phyloP scores from a whole-genome alignment of 2,888 invertebrate species.

The Pterostichus niger region DNA sequence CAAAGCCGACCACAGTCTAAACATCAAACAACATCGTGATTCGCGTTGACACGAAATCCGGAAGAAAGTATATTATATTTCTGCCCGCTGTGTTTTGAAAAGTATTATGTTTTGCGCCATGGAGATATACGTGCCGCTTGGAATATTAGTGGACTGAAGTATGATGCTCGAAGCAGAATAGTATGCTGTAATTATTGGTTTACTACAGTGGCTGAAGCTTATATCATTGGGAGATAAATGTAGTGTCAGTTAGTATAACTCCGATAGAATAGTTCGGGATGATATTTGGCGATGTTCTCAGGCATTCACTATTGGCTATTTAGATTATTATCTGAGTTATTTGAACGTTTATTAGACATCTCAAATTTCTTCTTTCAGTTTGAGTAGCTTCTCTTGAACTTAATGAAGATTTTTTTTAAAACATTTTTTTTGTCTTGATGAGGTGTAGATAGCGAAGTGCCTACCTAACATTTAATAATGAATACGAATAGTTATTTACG shows the following conservation, averaged over 20 bases:
- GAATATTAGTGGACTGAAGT: background rate
- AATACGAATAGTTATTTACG: no score
- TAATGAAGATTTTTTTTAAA: no score
- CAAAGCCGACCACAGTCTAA: background rate
- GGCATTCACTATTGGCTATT: conserved; percentile 32
- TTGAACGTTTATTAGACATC: conserved; percentile 13
- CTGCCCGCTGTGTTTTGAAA: conserved; percentile 3
- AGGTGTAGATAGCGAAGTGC: no score
- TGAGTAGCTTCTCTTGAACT: no score
- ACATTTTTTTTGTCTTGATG: no score
- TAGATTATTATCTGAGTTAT: conserved; percentile 34
- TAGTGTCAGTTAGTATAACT: conserved; percentile 45
- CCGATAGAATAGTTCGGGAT: conserved; percentile 14
- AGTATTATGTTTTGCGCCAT: background rate
- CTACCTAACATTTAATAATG: no score
- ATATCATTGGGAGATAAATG: conserved; percentile 56
- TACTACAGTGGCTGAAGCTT: conserved; percentile 49
- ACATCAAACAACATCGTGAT: conserved; percentile 1
- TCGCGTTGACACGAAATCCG: conserved; percentile 2
- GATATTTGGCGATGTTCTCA: conserved; percentile 52
- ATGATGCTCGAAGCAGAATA: conserved; percentile 8
- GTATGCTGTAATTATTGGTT: conserved; percentile 47
- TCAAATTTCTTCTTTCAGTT: no score
- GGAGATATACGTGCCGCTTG: conserved; percentile 17
- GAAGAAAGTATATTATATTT: conserved; percentile 30